These are phyloP conservation scores for Sebastes kiyomatsui DNA, from an alignment of 2,797 vertebrate species.

Conservation along the genomic window DNA sequence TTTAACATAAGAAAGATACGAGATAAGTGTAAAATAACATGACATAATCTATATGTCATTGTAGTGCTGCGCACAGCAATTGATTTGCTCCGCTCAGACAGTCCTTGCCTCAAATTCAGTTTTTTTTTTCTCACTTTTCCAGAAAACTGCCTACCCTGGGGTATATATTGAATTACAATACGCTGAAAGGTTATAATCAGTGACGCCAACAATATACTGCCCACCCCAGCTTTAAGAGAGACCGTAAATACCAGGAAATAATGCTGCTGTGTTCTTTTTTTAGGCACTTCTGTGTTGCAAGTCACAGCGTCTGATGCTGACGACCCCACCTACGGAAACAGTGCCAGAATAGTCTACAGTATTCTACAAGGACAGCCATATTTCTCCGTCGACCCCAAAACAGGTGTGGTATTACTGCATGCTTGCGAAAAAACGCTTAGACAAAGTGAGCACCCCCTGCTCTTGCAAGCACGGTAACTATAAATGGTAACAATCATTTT, in stretches of 20 bases:
- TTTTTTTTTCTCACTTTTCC: no score
- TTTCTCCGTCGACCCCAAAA: slow-evolving; percentile 98
- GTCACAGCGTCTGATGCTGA: slow-evolving; percentile 96
- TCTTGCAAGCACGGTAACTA: background rate
- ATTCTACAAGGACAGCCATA: slow-evolving; percentile 99
- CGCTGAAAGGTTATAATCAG: no score
- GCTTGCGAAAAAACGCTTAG: background rate
- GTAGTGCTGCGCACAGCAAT: no score
- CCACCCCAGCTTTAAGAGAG: no score
- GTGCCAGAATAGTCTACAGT: slow-evolving; percentile 96
- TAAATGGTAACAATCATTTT: slow-evolving; percentile 13
- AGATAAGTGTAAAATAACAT: no score
- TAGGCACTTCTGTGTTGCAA: slow-evolving; percentile 96
- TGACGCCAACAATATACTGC: no score
- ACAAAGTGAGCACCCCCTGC: background rate
- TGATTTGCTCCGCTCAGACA: no score
- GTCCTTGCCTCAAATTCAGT: no score
- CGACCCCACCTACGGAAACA: slow-evolving; percentile 98
- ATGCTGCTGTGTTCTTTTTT: slow-evolving; percentile 24
- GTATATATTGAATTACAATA: no score
- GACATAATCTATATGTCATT: no score
- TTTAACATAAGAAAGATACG: no score
- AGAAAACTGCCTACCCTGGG: no score
- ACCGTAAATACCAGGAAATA: background rate
- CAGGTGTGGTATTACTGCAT: slow-evolving; percentile 80